Base-by-base conservation (phyloP, 2,888 invertebrate species). In the Acanthopleura granulata region DNA sequence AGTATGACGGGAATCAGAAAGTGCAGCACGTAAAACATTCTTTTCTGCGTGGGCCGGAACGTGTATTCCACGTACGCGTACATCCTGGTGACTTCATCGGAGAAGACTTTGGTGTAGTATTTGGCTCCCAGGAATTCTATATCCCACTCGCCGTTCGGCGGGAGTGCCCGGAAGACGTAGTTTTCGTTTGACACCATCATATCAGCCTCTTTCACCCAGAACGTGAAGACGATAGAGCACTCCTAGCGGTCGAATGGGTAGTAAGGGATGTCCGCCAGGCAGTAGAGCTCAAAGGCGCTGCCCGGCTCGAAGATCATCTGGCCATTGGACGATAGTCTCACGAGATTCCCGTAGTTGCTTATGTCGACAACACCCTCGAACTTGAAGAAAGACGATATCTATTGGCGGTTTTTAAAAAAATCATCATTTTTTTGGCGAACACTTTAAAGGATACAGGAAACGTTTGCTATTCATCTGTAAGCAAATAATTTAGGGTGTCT, bases 101-200 rank as follows among this genome's bases (percentile, higher is more conserved):
- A 66, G 6, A 66, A 22, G 22, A 9, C 66, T 14, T 66, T 1
- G 66, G 29, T 27, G 29, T 66, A 66, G 29, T 66, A 27, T 27
- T 66, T 27, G 27, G 66, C 66, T 27, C 29, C 29, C 16, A 22
- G 6, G 29, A 66, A 66, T 27, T 66, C 25, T 1, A 27, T 66
- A 66, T 66, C 66, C 66, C 66, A 66, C 29, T 66, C 66, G 1
- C 66, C 66, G 29, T 66, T 66, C 25, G 66, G 66, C 6, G 12
- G 66, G 4, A 66, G 66, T 22, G 66, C 66, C 14, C 66, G 9
- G 66, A 66, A 66, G 16, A 66, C 29, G 29, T 66, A 66, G 16
- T 66, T 27, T 27, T 66, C 29, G 66, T 66, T 66, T 1, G 29
- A 22, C 16, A 66, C 1, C 3, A 22, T 66, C 66, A 66, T 66